Evolutionary conservation across 2,888 invertebrate species (phyloP), one percentile per base, ranked within the genome.

Genomic region (Tholera decimalis): DNA sequence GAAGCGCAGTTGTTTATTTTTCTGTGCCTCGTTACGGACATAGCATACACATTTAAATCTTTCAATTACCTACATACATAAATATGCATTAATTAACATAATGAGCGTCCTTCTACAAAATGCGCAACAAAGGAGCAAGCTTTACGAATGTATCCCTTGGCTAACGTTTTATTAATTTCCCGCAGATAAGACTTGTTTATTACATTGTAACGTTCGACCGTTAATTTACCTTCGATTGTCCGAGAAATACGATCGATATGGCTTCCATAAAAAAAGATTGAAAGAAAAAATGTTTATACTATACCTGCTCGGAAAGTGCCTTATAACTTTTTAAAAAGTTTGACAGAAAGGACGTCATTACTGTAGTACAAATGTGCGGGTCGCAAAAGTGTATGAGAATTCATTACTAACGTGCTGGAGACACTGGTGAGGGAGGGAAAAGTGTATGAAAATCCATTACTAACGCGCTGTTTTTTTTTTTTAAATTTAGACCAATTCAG

Each of bases 171-270:
- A 20, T 55, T 41, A 46, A 58, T 58, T 69, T 62, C 30, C 50
- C 8, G 28, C 22, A 69, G 69, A 73, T 62, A 57, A 73, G 53
- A 67, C 73, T 56, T 67, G 46, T 66, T 73, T 64, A 47, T 64
- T 51, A 51, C 33, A 47, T 26, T 63, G 50, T 73, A 37, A 22
- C 43, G 33, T 43, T 35, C 49, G 62, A 62, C 69, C 61, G 54
- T 73, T 49, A 49, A 43, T 61, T 61, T 62, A 61, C 61, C 73
- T 73, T 73, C 24, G 28, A 43, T 13, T 51, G 24, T 57, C 9
- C n/a, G 26, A 44, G n/a, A 6, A 3, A 47, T 44, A 35, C 9
- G 6, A 39, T 26, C 15, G 33, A 20, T 37, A 15, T 2, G 46
- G 15, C 26, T 18, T 41, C 15, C 43, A 37, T 15, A n/a, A n/a